Conservation (phyloP, 2,113 vertebrate genomes). For the Elaphurus davidianus region DNA sequence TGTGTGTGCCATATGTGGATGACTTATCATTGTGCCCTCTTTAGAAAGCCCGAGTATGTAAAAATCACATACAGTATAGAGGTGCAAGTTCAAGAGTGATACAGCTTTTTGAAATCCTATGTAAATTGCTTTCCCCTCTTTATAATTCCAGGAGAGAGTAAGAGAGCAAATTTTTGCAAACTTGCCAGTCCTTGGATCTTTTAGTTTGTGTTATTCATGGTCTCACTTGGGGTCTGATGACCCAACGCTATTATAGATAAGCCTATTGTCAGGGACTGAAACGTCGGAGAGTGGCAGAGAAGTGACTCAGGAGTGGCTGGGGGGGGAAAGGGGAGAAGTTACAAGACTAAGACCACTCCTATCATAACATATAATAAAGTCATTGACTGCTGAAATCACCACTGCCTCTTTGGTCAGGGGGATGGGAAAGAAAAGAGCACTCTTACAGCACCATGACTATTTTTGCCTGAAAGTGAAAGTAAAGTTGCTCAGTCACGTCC, state of each 20-base stretch:
- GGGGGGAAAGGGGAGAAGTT: neutral
- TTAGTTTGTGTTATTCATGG: neutral
- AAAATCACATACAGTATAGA: neutral
- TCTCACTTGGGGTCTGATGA: neutral
- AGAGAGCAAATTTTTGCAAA: neutral
- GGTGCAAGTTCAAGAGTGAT: neutral
- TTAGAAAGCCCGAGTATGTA: neutral
- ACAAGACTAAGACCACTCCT: neutral
- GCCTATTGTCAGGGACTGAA: neutral
- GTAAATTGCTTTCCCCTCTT: constrained; percentile 11
- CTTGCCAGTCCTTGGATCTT: neutral
- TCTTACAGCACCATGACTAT: neutral
- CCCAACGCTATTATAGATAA: neutral
- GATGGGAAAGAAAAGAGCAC: neutral
- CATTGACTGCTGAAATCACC: neutral
- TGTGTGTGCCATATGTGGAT: constrained; percentile 51
- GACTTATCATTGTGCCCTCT: neutral
- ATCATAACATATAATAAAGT: neutral
- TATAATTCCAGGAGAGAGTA: neutral
- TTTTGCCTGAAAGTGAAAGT: neutral
- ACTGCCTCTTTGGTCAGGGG: neutral
- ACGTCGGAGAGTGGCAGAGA: neutral
- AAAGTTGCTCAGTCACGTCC: neutral
- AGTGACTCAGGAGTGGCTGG: neutral
- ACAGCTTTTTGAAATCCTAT: neutral